Evolutionary conservation across 1,140 invertebrate species (phyloP).

Genomic region (Saccostrea cuccullata): DNA sequence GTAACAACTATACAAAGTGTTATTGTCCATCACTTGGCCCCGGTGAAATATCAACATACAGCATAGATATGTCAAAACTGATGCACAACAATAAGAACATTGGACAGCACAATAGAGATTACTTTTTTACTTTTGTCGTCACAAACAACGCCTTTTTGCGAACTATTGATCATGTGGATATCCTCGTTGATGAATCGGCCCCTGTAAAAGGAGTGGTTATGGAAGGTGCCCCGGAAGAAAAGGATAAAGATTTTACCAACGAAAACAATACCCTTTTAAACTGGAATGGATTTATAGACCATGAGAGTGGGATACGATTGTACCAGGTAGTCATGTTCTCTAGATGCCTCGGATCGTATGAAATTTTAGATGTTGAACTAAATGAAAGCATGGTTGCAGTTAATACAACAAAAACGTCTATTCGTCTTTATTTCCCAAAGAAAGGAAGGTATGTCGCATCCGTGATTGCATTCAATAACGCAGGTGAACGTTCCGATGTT

Average conservation of each 20-base stretch:
- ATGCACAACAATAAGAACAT: constrained; percentile 48
- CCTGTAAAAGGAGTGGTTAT: constrained; percentile 56
- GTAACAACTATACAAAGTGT: constrained; percentile 35
- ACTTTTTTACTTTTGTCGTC: constrained; percentile 60
- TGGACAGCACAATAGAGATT: constrained; percentile 64
- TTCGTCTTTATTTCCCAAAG: not conserved
- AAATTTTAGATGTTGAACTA: not conserved
- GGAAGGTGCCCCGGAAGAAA: constrained; percentile 52
- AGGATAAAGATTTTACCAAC: constrained; percentile 61
- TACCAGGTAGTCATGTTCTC: constrained; percentile 51
- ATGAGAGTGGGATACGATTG: constrained; percentile 61
- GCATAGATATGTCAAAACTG: constrained; percentile 46
- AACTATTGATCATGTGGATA: constrained; percentile 51
- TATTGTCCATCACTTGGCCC: constrained; percentile 61
- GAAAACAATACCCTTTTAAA: constrained; percentile 40
- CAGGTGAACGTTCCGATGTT: constrained; percentile 50
- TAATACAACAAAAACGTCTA: not conserved
- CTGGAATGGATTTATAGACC: constrained; percentile 62
- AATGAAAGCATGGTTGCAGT: not conserved
- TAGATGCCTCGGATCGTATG: constrained; percentile 40
- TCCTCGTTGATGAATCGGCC: constrained; percentile 63
- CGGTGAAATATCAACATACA: constrained; percentile 55
- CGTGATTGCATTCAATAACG: constrained; percentile 55
- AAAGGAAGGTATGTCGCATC: constrained; percentile 36
- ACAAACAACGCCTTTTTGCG: constrained; percentile 57